These are phyloP conservation scores for Protobothrops flavoviridis DNA, from an alignment of 2,113 vertebrate genomes.

Conservation along the genomic window DNA sequence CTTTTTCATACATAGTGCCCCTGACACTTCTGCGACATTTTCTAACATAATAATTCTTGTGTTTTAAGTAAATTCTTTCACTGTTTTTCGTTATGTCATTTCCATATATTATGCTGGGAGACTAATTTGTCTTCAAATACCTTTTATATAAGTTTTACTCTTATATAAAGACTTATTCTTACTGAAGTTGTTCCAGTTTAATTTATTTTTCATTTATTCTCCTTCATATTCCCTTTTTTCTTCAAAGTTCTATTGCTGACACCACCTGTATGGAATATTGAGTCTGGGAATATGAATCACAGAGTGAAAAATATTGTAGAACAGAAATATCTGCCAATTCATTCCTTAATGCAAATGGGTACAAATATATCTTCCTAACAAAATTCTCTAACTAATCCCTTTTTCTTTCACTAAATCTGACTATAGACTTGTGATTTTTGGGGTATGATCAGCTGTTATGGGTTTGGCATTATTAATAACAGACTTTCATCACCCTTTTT, in stretches of 20 bases:
- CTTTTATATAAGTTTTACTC: background rate
- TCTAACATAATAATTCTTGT: background rate
- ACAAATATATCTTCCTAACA: background rate
- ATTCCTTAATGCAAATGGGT: background rate
- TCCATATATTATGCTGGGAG: background rate
- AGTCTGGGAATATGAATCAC: background rate
- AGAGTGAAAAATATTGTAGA: background rate
- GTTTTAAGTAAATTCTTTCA: background rate
- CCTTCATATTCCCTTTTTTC: background rate
- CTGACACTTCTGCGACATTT: background rate
- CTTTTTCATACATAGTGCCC: background rate
- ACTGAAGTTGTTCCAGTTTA: background rate
- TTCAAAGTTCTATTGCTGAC: background rate
- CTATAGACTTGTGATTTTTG: background rate
- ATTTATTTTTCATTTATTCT: background rate
- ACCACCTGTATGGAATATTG: background rate
- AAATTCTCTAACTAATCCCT: background rate
- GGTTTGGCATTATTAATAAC: background rate
- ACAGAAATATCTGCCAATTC: background rate
- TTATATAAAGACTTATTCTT: background rate
- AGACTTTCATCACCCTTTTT: background rate
- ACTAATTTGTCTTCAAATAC: background rate
- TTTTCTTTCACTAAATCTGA: background rate
- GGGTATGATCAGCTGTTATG: background rate
- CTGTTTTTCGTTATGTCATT: background rate